Percentiles rank a stretch among this genome's conserved stretches.
phyloP scores from a whole-genome alignment of 2,888 invertebrate species.

The Ceriagrion tenellum region DNA sequence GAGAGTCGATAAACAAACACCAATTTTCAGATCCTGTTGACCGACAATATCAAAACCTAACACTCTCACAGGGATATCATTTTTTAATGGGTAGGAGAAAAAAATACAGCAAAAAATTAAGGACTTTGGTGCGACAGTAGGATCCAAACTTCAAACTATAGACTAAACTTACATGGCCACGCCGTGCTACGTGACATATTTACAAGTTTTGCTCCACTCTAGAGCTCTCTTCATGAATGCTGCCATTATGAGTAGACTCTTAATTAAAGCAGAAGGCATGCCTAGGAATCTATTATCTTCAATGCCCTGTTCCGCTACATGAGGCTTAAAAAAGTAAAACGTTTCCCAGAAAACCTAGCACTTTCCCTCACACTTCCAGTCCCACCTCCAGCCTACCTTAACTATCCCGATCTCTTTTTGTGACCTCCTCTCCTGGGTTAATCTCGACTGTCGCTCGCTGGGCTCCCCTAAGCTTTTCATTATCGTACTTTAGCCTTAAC shows the following conservation, averaged over 20 bases:
- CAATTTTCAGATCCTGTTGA: no score
- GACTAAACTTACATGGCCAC: no score
- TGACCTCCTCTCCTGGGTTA: neutral
- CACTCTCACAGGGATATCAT: no score
- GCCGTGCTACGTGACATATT: neutral
- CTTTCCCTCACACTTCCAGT: neutral
- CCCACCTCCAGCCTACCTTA: neutral
- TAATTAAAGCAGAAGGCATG: neutral
- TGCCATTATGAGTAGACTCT: neutral
- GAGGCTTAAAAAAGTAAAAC: neutral
- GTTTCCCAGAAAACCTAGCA: neutral
- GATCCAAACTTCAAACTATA: no score
- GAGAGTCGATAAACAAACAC: no score
- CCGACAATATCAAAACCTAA: no score
- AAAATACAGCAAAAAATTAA: no score
- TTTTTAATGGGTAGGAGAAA: no score
- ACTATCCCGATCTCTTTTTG: neutral
- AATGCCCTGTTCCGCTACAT: neutral
- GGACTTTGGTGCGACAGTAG: no score
- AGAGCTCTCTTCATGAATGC: neutral
- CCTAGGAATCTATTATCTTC: neutral
- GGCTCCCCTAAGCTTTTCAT: neutral
- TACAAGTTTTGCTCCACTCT: neutral
- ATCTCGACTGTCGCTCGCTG: neutral
- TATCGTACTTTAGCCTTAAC: neutral